Percentiles rank a stretch among this genome's conserved stretches.
phyloP scores from a whole-genome alignment of 1,140 invertebrate species.

The Drosophila carrolli region DNA sequence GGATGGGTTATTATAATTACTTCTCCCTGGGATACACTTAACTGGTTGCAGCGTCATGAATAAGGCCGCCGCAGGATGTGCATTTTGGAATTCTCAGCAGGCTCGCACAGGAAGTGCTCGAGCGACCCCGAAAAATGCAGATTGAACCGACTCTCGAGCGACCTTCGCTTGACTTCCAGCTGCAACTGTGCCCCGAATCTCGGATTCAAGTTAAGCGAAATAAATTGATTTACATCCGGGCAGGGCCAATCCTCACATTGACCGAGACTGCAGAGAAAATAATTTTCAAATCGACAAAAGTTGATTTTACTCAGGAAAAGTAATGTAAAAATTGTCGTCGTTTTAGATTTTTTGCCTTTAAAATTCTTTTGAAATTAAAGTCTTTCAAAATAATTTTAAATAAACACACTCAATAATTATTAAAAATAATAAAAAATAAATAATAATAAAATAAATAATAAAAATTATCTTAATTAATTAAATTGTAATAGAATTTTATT shows the following conservation, averaged over 20 bases:
- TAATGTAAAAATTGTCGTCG: too few relatives aligned
- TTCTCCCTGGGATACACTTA: constrained; percentile 67
- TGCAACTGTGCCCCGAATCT: constrained; percentile 26
- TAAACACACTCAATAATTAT: too few relatives aligned
- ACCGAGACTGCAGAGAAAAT: background rate
- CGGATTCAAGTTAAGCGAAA: constrained; percentile 55
- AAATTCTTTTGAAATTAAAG: too few relatives aligned
- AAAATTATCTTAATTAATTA: too few relatives aligned
- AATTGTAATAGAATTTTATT: too few relatives aligned
- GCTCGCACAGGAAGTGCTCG: constrained; percentile 35
- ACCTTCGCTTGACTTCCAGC: constrained; percentile 54
- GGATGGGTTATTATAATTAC: constrained; percentile 76
- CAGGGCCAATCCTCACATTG: constrained; percentile 13
- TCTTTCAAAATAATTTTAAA: too few relatives aligned
- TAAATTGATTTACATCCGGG: constrained; percentile 73
- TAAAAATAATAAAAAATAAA: too few relatives aligned
- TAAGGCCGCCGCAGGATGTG: constrained; percentile 59
- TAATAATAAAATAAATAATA: too few relatives aligned
- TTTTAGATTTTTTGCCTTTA: too few relatives aligned
- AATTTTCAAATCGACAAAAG: background rate
- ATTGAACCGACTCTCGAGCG: background rate
- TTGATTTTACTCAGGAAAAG: too few relatives aligned
- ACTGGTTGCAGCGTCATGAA: constrained; percentile 68
- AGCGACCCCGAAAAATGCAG: constrained; percentile 27
- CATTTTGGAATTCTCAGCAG: constrained; percentile 35